Conservation (phyloP, 2,797 vertebrate species). For the Notolabrus celidotus region DNA sequence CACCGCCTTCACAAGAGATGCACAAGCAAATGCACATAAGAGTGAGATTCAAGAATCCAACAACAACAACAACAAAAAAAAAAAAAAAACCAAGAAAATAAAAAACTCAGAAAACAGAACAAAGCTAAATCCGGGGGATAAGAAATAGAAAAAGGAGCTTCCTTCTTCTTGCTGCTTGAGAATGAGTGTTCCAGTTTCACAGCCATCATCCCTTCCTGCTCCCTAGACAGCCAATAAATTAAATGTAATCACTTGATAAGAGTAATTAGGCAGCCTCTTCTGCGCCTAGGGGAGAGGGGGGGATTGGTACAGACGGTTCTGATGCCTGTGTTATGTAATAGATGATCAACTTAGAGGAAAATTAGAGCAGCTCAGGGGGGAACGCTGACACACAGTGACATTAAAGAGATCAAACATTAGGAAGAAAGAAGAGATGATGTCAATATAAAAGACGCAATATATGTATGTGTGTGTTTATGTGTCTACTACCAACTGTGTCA, state of each 20-base stretch:
- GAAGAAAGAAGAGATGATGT: neutral
- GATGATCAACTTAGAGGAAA: slow-evolving; percentile 36
- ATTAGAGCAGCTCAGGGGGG: slow-evolving; percentile 19
- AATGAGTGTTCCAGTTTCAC: slow-evolving; percentile 11
- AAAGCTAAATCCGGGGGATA: neutral
- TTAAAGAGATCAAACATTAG: slow-evolving; percentile 24
- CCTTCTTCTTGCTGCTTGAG: neutral
- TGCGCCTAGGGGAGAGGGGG: slow-evolving; percentile 18
- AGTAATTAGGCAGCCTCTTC: slow-evolving; percentile 39
- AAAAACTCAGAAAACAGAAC: no score
- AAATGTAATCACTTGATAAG: slow-evolving; percentile 54
- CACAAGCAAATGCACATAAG: neutral
- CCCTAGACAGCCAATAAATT: slow-evolving; percentile 33
- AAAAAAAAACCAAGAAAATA: neutral
- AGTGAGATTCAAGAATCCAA: neutral
- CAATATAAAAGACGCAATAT: neutral
- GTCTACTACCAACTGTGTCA: no score
- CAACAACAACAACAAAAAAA: neutral
- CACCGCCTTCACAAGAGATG: slow-evolving; percentile 84
- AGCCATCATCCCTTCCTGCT: slow-evolving; percentile 17
- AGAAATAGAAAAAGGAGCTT: neutral
- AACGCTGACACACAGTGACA: neutral
- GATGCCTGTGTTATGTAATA: slow-evolving; percentile 23
- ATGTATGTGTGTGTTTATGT: no score
- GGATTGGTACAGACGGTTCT: slow-evolving; percentile 18